Evolutionary conservation across 2,113 vertebrate species (phyloP), one percentile per base, ranked within the genome.

Genomic region (Leptosomus discolor): DNA sequence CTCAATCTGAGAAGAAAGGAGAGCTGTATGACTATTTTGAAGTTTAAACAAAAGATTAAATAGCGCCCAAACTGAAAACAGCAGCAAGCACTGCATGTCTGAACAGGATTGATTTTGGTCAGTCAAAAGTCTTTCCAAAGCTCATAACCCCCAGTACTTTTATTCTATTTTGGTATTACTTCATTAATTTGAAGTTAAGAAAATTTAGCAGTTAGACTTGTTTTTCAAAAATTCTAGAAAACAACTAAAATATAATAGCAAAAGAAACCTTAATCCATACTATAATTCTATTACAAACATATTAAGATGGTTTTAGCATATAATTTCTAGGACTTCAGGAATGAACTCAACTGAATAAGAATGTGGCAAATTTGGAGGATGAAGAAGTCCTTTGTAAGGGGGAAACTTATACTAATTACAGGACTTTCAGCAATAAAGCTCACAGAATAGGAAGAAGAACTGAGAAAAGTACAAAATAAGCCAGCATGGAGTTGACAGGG

Each of bases 1-100:
- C 95, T 99, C 99, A 5, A 99, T 99, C 99, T 99, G 94, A 63
- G 94, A 96, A 81, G 51, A 87, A 85, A 97, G 46, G 32, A 91
- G 81, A 93, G 36, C 23, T 85, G 32, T 92, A n/a, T 41, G 58
- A 58, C 24, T 56, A 3, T 24, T 74, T 15, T 65, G 36, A 81
- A 48, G 1, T 51, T 48, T 86, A 85, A 79, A 82, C 53, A 65
- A 54, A 15, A 36, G 3, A 15, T 10, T 30, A 50, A 21, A 76
- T 43, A 54, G 29, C 1, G 4, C 24, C 39, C 14, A 56, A 43
- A 70, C 27, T 73, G 20, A 56, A 79, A 92, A 75, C 8, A 83
- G 48, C 37, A 67, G 50, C 22, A 85, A 75, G 27, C 8, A 70
- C 43, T 46, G 20, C 12, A 11, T 50, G 9, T 34, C 58, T 64